Evolutionary conservation across 2,888 invertebrate species (phyloP).

Genomic region (Lithophane socia): DNA sequence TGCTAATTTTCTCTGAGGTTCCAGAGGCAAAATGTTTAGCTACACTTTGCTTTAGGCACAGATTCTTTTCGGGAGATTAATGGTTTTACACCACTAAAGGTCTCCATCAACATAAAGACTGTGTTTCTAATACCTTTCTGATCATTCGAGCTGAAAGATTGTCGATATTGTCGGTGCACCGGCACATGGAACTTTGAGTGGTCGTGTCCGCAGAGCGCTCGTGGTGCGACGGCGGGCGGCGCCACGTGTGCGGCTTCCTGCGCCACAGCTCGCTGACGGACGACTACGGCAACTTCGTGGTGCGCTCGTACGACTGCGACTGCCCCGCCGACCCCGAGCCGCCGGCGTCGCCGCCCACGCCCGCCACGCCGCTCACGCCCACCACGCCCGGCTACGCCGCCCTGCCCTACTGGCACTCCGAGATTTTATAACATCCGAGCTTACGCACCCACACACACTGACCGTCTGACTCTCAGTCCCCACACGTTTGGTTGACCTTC

Average conservation of each 20-base stretch:
- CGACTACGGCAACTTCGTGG: slow-evolving; percentile 90
- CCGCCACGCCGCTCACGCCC: slow-evolving; percentile 36
- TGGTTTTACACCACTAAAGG: neutral
- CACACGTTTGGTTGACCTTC: slow-evolving; percentile 38
- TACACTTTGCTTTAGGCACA: neutral
- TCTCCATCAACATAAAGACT: neutral
- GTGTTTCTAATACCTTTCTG: neutral
- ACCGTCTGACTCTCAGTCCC: slow-evolving; percentile 12
- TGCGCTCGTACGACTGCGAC: slow-evolving; percentile 85
- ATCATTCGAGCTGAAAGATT: neutral
- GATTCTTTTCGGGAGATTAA: neutral
- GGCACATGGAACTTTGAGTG: neutral
- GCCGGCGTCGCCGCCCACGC: slow-evolving; percentile 37
- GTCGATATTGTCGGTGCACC: neutral
- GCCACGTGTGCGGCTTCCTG: slow-evolving; percentile 85
- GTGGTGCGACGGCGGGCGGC: slow-evolving; percentile 81
- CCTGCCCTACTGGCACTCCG: slow-evolving; percentile 73
- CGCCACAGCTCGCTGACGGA: slow-evolving; percentile 87
- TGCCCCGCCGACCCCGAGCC: slow-evolving; percentile 73
- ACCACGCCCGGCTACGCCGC: slow-evolving; percentile 28
- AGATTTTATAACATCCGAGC: slow-evolving; percentile 73
- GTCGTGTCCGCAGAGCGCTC: slow-evolving; percentile 74
- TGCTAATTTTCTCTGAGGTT: neutral
- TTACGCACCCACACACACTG: slow-evolving; percentile 10
- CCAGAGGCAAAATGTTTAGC: neutral